phyloP scores from a whole-genome alignment of 2,888 invertebrate species.

The Hybos culiciformis region DNA sequence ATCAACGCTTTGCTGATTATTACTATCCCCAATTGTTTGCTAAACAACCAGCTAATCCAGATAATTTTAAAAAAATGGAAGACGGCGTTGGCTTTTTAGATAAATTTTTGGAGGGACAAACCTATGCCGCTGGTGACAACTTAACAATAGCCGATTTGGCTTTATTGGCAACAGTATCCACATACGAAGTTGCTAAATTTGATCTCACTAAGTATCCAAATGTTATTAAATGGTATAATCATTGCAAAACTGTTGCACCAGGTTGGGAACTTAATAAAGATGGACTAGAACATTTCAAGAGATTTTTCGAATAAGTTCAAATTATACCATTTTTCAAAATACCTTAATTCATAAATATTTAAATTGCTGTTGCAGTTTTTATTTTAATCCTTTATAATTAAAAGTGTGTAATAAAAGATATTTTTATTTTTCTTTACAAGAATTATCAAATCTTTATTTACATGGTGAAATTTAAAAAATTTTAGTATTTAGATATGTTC shows the following conservation, averaged over 20 bases:
- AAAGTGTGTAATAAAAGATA: neutral
- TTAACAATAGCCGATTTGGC: slow-evolving; percentile 68
- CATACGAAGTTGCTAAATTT: slow-evolving; percentile 49
- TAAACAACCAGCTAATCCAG: slow-evolving; percentile 48
- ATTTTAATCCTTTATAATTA: neutral
- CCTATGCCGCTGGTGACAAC: slow-evolving; percentile 55
- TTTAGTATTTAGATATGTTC: too few species aligned
- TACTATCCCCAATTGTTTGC: slow-evolving; percentile 51
- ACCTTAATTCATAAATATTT: neutral
- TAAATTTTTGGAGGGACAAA: slow-evolving; percentile 53
- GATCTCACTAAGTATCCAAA: slow-evolving; percentile 58
- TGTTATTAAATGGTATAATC: slow-evolving; percentile 48
- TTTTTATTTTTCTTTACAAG: neutral
- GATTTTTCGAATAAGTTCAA: slow-evolving; percentile 23
- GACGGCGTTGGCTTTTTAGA: slow-evolving; percentile 55
- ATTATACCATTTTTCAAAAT: neutral
- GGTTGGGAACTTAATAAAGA: slow-evolving; percentile 47
- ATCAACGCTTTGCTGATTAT: slow-evolving; percentile 52
- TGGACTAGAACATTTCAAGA: slow-evolving; percentile 42
- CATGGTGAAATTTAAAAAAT: neutral
- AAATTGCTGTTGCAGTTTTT: too few species aligned
- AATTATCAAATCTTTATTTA: neutral
- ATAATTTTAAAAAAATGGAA: slow-evolving; percentile 52
- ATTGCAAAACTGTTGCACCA: slow-evolving; percentile 42
- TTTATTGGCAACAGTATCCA: slow-evolving; percentile 52